Conservation (phyloP, 2,797 vertebrate species). For the Falco novaeseelandiae region DNA sequence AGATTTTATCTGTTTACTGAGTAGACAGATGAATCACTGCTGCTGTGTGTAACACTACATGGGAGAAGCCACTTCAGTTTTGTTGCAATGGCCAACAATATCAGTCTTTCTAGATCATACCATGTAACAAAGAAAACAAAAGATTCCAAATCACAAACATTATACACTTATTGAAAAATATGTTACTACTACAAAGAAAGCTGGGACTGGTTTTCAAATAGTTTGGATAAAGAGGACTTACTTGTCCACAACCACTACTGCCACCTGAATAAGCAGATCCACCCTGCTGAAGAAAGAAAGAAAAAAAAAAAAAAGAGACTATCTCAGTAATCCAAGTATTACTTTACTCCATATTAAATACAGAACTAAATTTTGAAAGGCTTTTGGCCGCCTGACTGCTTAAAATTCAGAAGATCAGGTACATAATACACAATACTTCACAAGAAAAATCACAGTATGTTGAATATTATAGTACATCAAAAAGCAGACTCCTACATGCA, state of each 20-base stretch:
- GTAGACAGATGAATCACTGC: background rate
- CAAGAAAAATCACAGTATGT: no score
- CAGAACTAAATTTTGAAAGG: background rate
- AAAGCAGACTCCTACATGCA: background rate
- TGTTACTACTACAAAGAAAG: background rate
- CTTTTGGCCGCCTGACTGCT: background rate
- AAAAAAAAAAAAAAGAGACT: background rate
- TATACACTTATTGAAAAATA: background rate
- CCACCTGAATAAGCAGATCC: background rate
- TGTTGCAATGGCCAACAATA: background rate
- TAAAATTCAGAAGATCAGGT: background rate
- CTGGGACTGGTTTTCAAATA: background rate
- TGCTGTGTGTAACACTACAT: background rate
- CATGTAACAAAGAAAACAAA: background rate
- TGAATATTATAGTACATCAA: background rate
- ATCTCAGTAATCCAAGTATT: background rate
- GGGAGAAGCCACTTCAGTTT: background rate
- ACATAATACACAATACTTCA: background rate
- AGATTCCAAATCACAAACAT: background rate
- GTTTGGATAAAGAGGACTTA: background rate
- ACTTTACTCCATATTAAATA: background rate
- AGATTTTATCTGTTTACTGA: background rate
- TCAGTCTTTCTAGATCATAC: background rate
- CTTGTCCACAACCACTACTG: slow-evolving; percentile 49
- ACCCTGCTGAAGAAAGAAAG: background rate